Evolutionary conservation across 1,140 invertebrate species (phyloP).

Genomic region (Solen grandis): DNA sequence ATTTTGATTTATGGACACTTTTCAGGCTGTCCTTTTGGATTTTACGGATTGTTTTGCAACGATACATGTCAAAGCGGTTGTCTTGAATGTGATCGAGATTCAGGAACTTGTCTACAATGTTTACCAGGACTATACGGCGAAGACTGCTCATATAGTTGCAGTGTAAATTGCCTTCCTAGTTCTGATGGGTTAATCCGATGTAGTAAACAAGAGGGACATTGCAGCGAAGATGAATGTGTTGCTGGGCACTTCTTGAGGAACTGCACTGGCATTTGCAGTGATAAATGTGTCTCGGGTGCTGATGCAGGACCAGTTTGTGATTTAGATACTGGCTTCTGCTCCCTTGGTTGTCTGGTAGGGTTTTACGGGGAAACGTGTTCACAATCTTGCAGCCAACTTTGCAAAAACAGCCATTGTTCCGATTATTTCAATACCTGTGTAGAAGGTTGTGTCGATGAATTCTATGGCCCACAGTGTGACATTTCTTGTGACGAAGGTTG

Average conservation of each 20-base stretch:
- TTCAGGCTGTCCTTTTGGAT: conserved; percentile 15
- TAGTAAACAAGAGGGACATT: conserved; percentile 1
- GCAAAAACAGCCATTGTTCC: conserved; percentile 12
- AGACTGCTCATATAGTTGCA: conserved; percentile 17
- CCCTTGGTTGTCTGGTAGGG: conserved; percentile 9
- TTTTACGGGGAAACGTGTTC: conserved; percentile 14
- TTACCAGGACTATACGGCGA: conserved; percentile 19
- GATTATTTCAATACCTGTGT: conserved; percentile 36
- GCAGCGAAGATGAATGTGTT: not conserved
- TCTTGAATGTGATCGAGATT: conserved; percentile 6
- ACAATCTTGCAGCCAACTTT: not conserved
- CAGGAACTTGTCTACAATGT: conserved; percentile 20
- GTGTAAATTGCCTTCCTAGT: not conserved
- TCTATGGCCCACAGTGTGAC: conserved; percentile 22
- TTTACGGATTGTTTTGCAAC: conserved; percentile 26
- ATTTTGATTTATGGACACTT: too few relatives aligned
- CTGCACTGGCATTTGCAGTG: not conserved
- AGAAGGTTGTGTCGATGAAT: conserved; percentile 32
- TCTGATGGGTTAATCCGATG: not conserved
- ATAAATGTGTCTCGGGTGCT: not conserved
- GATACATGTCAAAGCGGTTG: conserved; percentile 10
- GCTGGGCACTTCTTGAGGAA: conserved; percentile 2
- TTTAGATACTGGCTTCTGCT: conserved; percentile 1
- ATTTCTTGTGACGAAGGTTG: not conserved
- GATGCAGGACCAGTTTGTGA: not conserved